Evolutionary conservation across 2,888 invertebrate genomes (phyloP).

Genomic region (Cosmia pyralina): DNA sequence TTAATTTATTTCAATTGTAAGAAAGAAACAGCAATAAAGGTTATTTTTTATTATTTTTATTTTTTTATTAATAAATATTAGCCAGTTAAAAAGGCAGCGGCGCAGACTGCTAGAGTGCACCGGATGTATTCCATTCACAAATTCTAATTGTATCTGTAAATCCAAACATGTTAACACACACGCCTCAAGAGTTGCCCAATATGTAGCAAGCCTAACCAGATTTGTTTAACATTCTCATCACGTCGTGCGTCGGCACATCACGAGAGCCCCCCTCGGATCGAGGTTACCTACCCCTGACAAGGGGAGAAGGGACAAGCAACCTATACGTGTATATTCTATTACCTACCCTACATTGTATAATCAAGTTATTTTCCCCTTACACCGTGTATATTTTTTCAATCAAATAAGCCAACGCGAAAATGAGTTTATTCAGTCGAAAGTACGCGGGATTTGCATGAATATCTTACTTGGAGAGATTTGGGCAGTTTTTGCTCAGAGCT

Average conservation of each 20-base stretch:
- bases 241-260: constrained; percentile 50
- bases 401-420: constrained; percentile 21
- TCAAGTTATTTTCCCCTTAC: constrained; percentile 37
- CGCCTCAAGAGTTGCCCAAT: constrained; percentile 1
- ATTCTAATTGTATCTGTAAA: constrained; percentile 38
- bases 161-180: constrained; percentile 3
- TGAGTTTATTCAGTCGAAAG: constrained; percentile 25
- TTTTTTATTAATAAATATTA: no score
- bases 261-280: constrained; percentile 14
- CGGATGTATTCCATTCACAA: constrained; percentile 11
- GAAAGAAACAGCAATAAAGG: no score
- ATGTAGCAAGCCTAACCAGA: constrained; percentile 28
- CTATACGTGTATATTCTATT: constrained; percentile 43
- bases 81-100: no score
- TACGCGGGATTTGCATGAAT: constrained; percentile 25
- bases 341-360: constrained; percentile 46
- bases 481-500: constrained; percentile 2
- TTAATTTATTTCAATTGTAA: no score
- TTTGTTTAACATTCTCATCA: constrained; percentile 45
- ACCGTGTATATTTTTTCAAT: constrained; percentile 52
- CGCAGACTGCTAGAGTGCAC: no score
- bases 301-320: constrained; percentile 1
- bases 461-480: constrained; percentile 22
- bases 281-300: constrained; percentile 13
- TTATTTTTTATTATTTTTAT: no score